Conservation (phyloP, 2,888 invertebrate genomes). For the Volucella inanis region DNA sequence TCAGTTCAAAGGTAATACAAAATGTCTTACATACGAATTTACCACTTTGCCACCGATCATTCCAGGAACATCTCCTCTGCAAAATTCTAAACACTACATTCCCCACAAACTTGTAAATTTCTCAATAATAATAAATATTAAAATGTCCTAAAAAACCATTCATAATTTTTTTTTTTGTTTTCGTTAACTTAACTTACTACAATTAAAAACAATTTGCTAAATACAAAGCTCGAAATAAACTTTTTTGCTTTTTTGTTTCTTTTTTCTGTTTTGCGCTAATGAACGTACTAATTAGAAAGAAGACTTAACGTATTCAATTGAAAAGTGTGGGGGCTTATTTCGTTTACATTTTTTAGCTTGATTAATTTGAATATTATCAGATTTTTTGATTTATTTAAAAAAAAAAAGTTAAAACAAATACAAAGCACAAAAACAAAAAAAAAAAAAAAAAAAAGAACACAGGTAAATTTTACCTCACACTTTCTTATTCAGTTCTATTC, state of each 20-base stretch:
- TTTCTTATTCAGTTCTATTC: slow-evolving; percentile 61
- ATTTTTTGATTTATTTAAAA: too few species aligned
- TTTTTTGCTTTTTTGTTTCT: slow-evolving; percentile 7
- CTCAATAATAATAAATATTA: slow-evolving; percentile 63
- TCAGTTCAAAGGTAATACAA: too few species aligned
- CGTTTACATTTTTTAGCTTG: not conserved
- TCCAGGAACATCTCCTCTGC: not conserved
- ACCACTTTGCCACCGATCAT: too few species aligned
- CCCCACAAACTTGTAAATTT: slow-evolving; percentile 29
- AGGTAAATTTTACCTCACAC: slow-evolving; percentile 38
- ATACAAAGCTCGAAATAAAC: slow-evolving; percentile 66
- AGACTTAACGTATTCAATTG: slow-evolving; percentile 44
- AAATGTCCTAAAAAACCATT: slow-evolving; percentile 42
- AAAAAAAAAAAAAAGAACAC: slow-evolving; percentile 9
- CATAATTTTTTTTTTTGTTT: slow-evolving; percentile 4
- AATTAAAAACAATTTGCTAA: slow-evolving; percentile 70
- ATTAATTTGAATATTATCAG: too few species aligned
- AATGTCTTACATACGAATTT: too few species aligned
- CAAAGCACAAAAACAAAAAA: slow-evolving; percentile 9
- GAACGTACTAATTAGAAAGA: slow-evolving; percentile 57
- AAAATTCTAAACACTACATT: not conserved
- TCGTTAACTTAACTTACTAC: slow-evolving; percentile 54
- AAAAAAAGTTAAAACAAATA: too few species aligned
- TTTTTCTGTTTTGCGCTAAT: slow-evolving; percentile 59
- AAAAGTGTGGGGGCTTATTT: slow-evolving; percentile 19